A percentile compares a stretch with the other conserved stretches of the same genome.
phyloP scores from a whole-genome alignment of 2,888 invertebrate genomes.

The Dendrolimus houi region DNA sequence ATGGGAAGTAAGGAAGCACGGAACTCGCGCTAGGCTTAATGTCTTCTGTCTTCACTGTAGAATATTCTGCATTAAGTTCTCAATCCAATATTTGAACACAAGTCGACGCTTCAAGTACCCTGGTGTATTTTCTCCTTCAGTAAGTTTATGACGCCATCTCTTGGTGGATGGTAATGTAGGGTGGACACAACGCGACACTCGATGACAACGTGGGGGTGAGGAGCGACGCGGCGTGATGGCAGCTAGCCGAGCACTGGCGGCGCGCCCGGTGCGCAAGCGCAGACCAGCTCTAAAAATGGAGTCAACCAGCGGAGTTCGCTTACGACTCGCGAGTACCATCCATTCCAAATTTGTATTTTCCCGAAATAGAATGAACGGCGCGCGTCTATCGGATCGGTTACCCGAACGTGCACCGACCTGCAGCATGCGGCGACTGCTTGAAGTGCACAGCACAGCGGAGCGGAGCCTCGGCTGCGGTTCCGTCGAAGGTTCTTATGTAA shows the following conservation, averaged over 20 bases:
- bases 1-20: constrained; percentile 98
- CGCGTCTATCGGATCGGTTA: constrained; percentile 73
- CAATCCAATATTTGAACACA: not conserved
- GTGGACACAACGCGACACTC: constrained; percentile 27
- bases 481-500: constrained; percentile 55
- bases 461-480: constrained; percentile 26
- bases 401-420: constrained; percentile 70
- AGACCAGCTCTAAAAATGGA: constrained; percentile 76
- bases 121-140: too few species aligned
- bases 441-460: constrained; percentile 34
- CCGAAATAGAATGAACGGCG: constrained; percentile 81
- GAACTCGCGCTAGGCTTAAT: constrained; percentile 81
- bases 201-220: constrained; percentile 34
- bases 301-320: constrained; percentile 71
- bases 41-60: constrained; percentile 39
- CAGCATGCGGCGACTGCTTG: constrained; percentile 48
- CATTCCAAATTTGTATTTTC: constrained; percentile 90
- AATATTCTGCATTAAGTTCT: constrained; percentile 17
- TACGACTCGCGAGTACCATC: constrained; percentile 72
- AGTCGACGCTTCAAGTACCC: not conserved
- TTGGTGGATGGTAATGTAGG: constrained; percentile 25
- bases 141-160: constrained; percentile 36
- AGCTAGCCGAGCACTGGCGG: constrained; percentile 67
- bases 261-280: constrained; percentile 68
- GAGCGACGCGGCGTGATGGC: constrained; percentile 67